A percentile compares a stretch with the other conserved stretches of the same genome.
Evolutionary conservation across 2,888 invertebrate species (phyloP).

Genomic region (Heliconius erato): DNA sequence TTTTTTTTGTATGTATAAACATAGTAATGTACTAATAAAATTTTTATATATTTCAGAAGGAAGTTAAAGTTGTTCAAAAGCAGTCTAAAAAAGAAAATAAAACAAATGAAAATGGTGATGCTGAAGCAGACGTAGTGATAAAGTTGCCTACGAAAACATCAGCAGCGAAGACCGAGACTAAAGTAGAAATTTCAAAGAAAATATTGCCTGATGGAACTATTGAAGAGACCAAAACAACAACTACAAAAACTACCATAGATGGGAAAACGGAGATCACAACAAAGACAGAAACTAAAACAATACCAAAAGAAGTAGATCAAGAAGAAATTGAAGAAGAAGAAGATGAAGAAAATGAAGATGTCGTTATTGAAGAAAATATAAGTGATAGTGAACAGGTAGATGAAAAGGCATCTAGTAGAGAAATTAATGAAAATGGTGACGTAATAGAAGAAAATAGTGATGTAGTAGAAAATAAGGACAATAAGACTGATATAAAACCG

Average conservation of each 20-base stretch:
- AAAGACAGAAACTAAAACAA: constrained; percentile 75
- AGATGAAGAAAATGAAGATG: constrained; percentile 54
- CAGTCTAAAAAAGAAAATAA: constrained; percentile 64
- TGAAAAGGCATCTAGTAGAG: constrained; percentile 18
- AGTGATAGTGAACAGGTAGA: constrained; percentile 54
- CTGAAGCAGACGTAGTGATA: constrained; percentile 73
- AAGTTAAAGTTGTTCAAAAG: constrained; percentile 72
- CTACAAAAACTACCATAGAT: constrained; percentile 77
- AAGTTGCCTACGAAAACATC: constrained; percentile 76
- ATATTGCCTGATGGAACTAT: constrained; percentile 74
- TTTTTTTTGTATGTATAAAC: neutral
- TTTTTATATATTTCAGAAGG: constrained; percentile 71
- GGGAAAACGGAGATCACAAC: constrained; percentile 79
- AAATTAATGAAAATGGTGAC: constrained; percentile 20
- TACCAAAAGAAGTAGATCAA: constrained; percentile 72
- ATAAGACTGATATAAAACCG: constrained; percentile 55
- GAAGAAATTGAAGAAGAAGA: constrained; percentile 66
- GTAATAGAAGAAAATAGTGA: constrained; percentile 24
- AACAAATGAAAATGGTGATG: constrained; percentile 73
- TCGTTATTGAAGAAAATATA: constrained; percentile 55
- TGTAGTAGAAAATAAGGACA: constrained; percentile 51
- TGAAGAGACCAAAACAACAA: constrained; percentile 79
- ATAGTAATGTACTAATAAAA: neutral
- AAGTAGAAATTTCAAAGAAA: constrained; percentile 76
- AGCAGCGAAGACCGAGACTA: constrained; percentile 78